Evolutionary conservation across 2,888 invertebrate species (phyloP).

Genomic region (Seira ritae): DNA sequence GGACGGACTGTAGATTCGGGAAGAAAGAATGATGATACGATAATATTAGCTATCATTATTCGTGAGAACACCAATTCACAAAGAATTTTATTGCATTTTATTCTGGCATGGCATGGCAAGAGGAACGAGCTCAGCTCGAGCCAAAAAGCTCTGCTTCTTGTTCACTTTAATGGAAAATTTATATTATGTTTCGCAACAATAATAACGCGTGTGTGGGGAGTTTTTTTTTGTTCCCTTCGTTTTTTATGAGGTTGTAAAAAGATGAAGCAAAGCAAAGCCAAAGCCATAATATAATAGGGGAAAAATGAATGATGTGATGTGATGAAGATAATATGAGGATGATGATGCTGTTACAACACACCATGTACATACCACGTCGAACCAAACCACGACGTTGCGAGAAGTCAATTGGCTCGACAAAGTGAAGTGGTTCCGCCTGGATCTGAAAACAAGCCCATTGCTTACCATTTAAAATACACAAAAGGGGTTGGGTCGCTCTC

Average conservation of each 20-base stretch:
- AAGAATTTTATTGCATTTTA: conserved; percentile 5
- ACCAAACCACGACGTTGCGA: conserved; percentile 19
- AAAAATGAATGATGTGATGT: background rate
- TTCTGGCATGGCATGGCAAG: background rate
- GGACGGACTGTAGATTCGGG: background rate
- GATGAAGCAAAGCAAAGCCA: background rate
- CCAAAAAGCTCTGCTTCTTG: too few relatives aligned
- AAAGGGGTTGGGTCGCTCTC: conserved; percentile 14
- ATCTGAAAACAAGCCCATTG: conserved; percentile 28
- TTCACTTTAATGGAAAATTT: background rate
- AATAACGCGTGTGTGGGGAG: background rate
- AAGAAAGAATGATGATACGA: background rate
- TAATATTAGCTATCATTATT: conserved; percentile 11
- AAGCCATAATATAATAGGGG: background rate
- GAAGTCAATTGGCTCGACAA: conserved; percentile 41
- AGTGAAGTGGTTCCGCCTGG: conserved; percentile 29
- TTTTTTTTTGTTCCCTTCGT: background rate
- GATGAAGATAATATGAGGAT: background rate
- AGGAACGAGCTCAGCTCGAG: background rate
- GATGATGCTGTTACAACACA: background rate
- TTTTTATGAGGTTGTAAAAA: background rate
- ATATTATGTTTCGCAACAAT: conserved; percentile 4
- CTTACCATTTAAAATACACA: background rate
- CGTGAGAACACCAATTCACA: conserved; percentile 3
- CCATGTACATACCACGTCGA: background rate